Conservation (phyloP, 1,140 invertebrate species). For the Protaetia brevitarsis region DNA sequence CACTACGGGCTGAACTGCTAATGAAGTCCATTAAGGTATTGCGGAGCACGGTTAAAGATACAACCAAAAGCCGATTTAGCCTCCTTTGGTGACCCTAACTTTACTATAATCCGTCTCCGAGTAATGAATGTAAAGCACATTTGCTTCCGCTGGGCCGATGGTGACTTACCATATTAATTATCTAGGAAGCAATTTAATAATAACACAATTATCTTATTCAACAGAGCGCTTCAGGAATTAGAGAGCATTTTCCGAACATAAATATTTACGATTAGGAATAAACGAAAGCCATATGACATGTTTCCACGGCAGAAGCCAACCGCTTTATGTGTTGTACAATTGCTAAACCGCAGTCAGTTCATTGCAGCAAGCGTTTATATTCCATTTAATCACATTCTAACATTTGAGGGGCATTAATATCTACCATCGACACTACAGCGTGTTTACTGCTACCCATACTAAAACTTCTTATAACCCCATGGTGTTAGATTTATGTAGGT, state of each 20-base stretch:
- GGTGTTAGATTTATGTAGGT: not conserved
- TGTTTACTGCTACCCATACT: not conserved
- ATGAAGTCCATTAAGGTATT: conserved; percentile 17
- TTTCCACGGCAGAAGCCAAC: too few species aligned
- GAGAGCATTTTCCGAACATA: too few species aligned
- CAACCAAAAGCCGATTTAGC: not conserved
- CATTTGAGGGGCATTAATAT: not conserved
- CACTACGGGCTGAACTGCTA: conserved; percentile 2
- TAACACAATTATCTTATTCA: not conserved
- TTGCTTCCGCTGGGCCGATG: not conserved
- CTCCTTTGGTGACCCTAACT: not conserved
- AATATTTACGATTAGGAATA: too few species aligned
- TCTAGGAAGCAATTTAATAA: not conserved
- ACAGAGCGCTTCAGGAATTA: not conserved
- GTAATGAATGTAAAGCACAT: conserved; percentile 1
- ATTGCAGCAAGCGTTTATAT: not conserved
- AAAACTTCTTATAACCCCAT: not conserved
- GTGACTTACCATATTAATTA: conserved; percentile 9
- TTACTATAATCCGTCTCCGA: not conserved
- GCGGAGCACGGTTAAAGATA: not conserved
- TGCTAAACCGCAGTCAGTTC: too few species aligned
- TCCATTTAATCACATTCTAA: not conserved
- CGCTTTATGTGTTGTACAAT: too few species aligned
- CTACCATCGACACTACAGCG: not conserved
- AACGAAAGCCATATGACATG: too few species aligned